A percentile compares a stretch with the other conserved stretches of the same genome.
Conservation (phyloP, 1,140 invertebrate genomes). For the Caenorhabditis latens region DNA sequence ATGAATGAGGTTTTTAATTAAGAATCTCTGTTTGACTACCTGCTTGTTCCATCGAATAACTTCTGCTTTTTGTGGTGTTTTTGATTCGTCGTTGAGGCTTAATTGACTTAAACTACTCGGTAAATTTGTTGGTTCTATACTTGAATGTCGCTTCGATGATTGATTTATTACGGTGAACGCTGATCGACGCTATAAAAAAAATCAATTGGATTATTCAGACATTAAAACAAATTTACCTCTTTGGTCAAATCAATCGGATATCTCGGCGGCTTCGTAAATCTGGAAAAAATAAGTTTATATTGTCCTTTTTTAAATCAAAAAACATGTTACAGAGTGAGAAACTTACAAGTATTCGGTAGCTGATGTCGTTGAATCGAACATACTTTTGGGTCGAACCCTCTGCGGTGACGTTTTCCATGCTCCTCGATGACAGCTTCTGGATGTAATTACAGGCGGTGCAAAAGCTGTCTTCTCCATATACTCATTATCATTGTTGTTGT, state of each 20-base stretch:
- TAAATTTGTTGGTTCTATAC: neutral
- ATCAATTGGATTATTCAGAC: neutral
- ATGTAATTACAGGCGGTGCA: constrained; percentile 34
- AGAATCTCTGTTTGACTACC: neutral
- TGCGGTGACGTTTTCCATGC: constrained; percentile 32
- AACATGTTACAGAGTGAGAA: neutral
- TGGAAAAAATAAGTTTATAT: neutral
- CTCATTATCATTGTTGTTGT: neutral
- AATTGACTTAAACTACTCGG: constrained; percentile 8
- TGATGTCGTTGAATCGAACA: constrained; percentile 37
- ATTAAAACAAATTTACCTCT: neutral
- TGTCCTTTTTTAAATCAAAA: neutral
- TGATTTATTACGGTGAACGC: constrained; percentile 41
- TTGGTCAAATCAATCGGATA: constrained; percentile 48
- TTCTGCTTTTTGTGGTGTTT: constrained; percentile 41
- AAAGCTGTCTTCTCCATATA: neutral
- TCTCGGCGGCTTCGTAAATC: constrained; percentile 28
- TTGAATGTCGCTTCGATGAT: constrained; percentile 44
- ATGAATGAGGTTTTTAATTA: too few relatives aligned
- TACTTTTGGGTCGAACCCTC: constrained; percentile 18
- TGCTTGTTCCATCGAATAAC: constrained; percentile 50
- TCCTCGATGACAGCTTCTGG: constrained; percentile 25
- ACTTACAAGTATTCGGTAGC: constrained; percentile 15
- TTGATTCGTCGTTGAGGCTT: constrained; percentile 13
- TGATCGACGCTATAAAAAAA: constrained; percentile 22